Percentiles rank a stretch among this genome's conserved stretches.
phyloP scores from a whole-genome alignment of 2,888 invertebrate species.

The Adelphocoris suturalis region DNA sequence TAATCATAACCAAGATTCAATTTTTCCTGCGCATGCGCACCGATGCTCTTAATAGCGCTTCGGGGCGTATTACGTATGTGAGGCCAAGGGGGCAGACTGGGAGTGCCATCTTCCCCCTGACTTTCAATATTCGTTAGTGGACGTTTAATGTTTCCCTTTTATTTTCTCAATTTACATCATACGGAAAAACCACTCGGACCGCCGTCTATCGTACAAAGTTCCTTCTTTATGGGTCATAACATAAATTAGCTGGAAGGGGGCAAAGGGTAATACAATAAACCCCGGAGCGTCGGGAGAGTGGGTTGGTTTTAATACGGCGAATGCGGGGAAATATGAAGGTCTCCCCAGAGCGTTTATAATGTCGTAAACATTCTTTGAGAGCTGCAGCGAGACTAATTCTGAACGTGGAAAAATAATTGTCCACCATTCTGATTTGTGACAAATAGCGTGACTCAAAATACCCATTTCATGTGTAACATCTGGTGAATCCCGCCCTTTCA shows the following conservation, averaged over 20 bases:
- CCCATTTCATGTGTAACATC: too few species aligned
- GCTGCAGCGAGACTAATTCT: conserved; percentile 5
- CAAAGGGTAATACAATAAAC: conserved; percentile 11
- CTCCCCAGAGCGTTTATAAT: conserved; percentile 7
- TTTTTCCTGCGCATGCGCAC: not conserved
- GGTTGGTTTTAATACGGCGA: not conserved
- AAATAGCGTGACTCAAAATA: not conserved
- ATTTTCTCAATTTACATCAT: not conserved
- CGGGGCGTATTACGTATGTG: not conserved
- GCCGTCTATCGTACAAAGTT: conserved; percentile 18
- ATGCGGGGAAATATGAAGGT: not conserved
- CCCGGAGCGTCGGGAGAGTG: not conserved
- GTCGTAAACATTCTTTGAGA: conserved; percentile 1
- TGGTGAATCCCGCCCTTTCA: too few species aligned
- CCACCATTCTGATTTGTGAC: conserved; percentile 1
- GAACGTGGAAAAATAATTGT: not conserved
- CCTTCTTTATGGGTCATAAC: conserved; percentile 11
- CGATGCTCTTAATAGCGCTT: not conserved
- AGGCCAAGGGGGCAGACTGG: conserved; percentile 14
- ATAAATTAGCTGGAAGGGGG: conserved; percentile 34
- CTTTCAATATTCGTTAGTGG: conserved; percentile 3
- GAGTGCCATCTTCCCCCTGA: not conserved
- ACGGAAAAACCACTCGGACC: conserved; percentile 14
- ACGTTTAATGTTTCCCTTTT: not conserved
- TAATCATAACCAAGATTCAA: not conserved